These are phyloP conservation scores for Ophioderma brevispina DNA, from an alignment of 35 echinoderm and acorn worm genomes.

Conservation along the genomic window DNA sequence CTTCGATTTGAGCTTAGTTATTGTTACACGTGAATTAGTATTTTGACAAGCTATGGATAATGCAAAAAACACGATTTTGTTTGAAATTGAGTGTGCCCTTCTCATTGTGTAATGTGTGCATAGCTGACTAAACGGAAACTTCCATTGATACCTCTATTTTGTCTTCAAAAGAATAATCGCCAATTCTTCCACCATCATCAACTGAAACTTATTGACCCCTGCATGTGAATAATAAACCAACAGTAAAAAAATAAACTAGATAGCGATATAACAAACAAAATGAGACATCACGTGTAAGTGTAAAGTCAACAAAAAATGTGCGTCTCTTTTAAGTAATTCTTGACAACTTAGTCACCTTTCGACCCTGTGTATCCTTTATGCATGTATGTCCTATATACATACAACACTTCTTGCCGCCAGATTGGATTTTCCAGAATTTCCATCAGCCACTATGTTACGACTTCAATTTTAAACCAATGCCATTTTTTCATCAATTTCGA, in stretches of 20 bases:
- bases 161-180: neutral
- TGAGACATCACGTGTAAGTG: neutral
- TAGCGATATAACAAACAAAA: neutral
- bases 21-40: no score
- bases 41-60: neutral
- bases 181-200: neutral
- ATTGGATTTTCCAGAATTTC: no score
- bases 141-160: neutral
- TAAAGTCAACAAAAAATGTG: neutral
- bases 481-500: no score
- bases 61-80: no score
- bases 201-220: neutral
- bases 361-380: neutral
- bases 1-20: neutral
- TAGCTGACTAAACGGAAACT: neutral
- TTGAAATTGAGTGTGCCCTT: neutral
- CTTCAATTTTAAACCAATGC: no score
- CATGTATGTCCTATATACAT: neutral
- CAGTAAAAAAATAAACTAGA: neutral
- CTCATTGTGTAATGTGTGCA: neutral
- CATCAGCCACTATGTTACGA: no score
- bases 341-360: neutral
- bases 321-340: neutral
- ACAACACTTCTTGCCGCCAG: no score
- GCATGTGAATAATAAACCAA: neutral